Base-by-base conservation (phyloP, 2,113 vertebrate species). In the Uria aalge region DNA sequence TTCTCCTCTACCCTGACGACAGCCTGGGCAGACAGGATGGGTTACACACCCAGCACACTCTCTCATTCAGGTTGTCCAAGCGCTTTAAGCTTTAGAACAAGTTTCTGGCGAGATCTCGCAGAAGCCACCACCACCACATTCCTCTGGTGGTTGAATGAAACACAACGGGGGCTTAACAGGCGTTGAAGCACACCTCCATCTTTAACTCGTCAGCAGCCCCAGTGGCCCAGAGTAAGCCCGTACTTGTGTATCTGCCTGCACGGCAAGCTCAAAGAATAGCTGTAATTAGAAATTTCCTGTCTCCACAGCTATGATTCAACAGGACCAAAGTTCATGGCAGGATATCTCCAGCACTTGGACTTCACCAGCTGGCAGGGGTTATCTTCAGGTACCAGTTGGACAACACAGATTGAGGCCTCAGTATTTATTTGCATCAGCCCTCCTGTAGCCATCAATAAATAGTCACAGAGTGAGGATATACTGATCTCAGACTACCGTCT, bases 181-280 rank as follows among this genome's bases (percentile, higher is more conserved):
- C 0, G 2, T 34, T 56, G 32, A 57, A 20, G 36, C 45, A 30
- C 8, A 15, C 0, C 0, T 19, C 50, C 6, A 4, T 53, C 43
- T 50, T 45, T 36, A 63, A 50, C 43, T 43, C 2, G 0, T 4
- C 40, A 32, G 32, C 48, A 69, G 62, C 26, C 32, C 41, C 52
- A 22, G 23, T 52, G 38, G 36, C n/a, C 47, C 38, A 40, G 40
- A 53, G 26, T 15, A 40, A 59, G 50, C 48, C 38, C 26, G 4
- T 52, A 7, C 18, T 32, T 62, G 15, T 47, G 34, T 40, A 38
- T 29, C 41, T 74, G 62, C 20, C 34, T 52, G 66, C 47, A 32
- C 9, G 7, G 53, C 56, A 45, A 62, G 19, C 55, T 69, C 22
- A 59, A 57, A 68, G 36, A 74, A 17, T 15, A 41, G 21, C 22